Evolutionary conservation across 2,797 vertebrate species (phyloP).

Genomic region (Phyllotis vaccarum): DNA sequence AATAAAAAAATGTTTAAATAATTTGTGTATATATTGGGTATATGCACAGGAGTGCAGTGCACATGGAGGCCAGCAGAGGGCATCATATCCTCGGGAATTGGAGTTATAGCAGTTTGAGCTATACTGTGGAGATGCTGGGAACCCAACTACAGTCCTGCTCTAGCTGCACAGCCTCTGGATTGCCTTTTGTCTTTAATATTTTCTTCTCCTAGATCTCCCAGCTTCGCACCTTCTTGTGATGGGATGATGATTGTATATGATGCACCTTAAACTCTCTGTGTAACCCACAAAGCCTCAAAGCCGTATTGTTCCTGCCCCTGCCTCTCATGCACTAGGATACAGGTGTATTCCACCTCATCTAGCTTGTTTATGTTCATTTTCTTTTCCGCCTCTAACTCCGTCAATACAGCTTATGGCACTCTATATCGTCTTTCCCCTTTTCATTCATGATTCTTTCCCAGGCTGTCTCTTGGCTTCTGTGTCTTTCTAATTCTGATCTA

Average conservation of each 20-base stretch:
- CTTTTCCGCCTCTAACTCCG: not conserved
- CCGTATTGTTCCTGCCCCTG: too few relatives aligned
- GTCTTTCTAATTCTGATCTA: conserved; percentile 12
- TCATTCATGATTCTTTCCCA: not conserved
- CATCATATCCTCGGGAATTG: not conserved
- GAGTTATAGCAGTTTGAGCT: too few relatives aligned
- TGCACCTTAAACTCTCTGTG: not conserved
- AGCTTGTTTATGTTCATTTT: not conserved
- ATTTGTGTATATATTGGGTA: not conserved
- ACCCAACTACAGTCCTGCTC: not conserved
- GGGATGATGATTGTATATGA: not conserved
- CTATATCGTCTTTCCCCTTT: not conserved
- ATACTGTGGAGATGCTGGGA: not conserved
- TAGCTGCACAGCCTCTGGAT: not conserved
- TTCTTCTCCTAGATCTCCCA: not conserved
- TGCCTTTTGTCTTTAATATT: not conserved
- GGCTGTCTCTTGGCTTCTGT: not conserved
- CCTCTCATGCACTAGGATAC: not conserved
- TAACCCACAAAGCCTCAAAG: not conserved
- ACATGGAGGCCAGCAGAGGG: not conserved
- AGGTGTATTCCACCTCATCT: not conserved
- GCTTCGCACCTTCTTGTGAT: not conserved
- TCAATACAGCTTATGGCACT: not conserved
- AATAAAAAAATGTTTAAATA: too few relatives aligned
- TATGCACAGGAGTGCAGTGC: not conserved